Evolutionary conservation across 2,797 vertebrate species (phyloP), one percentile per base, ranked within the genome.

Genomic region (Gastrophryne carolinensis): DNA sequence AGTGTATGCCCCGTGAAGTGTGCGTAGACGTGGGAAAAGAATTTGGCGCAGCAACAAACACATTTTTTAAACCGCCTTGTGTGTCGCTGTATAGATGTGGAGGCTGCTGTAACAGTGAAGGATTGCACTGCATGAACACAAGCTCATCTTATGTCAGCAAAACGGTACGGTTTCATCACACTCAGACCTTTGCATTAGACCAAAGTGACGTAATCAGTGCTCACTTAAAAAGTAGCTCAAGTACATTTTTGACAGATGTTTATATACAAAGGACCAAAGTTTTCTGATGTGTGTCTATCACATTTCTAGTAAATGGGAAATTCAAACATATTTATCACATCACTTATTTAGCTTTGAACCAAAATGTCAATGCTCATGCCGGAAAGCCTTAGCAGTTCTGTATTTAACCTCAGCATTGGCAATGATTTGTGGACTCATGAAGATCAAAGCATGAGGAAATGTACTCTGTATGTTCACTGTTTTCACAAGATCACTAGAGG

Each of bases 21-120:
- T 98, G 96, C 93, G 90, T 98, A 90, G 96, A 99, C 90, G 97
- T 99, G 91, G 95, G 93, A 87, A 96, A 95, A 89, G 97, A 99
- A 90, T 97, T 95, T 89, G 96, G 95, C 89, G 94, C 95, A 83
- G 92, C 96, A 81, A 98, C 95, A 91, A 98, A 98, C 94, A 94
- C 94, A 91, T 98, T 99, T 95, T 99, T 97, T 92, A 99, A 99
- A 94, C 97, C 97, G 75, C 94, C 96, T 83, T 99, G 97, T 94
- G 96, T 98, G 90, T 96, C 96, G 89, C 92, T 94, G 91, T 96
- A 96, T 94, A 97, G 97, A 95, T 99, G 97, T 95, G 97, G 97
- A 85, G 97, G 97, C 81, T 99, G 97, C 93, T 99, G 97, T 88
- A 96, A 98, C 92, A 97, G 95, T 19, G 97, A 99, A 89, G 96